These are phyloP conservation scores for Brachypteracias leptosomus DNA, from an alignment of 2,113 vertebrate species.

Conservation along the genomic window DNA sequence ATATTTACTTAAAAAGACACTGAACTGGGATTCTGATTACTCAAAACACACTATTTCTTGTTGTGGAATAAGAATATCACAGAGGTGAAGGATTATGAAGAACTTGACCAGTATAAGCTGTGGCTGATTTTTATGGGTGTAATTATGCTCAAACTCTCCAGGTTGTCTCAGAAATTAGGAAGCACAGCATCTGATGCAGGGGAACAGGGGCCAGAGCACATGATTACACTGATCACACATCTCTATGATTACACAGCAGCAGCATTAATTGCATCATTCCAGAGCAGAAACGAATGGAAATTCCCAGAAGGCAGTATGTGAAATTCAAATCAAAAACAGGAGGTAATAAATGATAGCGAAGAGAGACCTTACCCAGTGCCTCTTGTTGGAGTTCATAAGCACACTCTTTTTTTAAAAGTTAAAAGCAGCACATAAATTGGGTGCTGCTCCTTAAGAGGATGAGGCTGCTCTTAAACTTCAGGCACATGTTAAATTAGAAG, in stretches of 20 bases:
- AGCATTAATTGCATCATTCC: background rate
- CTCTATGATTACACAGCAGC: too few species aligned
- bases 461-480: conserved; percentile 45
- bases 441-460: conserved; percentile 2
- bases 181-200: background rate
- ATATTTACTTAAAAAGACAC: background rate
- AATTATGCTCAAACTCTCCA: background rate
- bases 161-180: background rate
- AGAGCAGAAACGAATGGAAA: conserved; percentile 16
- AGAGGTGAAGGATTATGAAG: background rate
- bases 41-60: background rate
- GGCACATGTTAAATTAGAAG: conserved; percentile 49
- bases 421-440: conserved; percentile 34
- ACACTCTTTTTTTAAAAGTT: conserved; percentile 16
- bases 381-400: background rate
- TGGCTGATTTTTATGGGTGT: background rate
- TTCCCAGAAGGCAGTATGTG: conserved; percentile 12
- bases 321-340: conserved; percentile 49
- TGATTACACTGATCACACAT: too few species aligned
- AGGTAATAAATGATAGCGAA: background rate
- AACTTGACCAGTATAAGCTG: background rate
- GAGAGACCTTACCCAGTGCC: conserved; percentile 14
- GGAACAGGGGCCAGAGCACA: background rate
- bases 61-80: background rate
- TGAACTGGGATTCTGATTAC: background rate